Evolutionary conservation across 2,113 vertebrate genomes (phyloP), one percentile per base, ranked within the genome.

Genomic region (Porphyrio hochstetteri): DNA sequence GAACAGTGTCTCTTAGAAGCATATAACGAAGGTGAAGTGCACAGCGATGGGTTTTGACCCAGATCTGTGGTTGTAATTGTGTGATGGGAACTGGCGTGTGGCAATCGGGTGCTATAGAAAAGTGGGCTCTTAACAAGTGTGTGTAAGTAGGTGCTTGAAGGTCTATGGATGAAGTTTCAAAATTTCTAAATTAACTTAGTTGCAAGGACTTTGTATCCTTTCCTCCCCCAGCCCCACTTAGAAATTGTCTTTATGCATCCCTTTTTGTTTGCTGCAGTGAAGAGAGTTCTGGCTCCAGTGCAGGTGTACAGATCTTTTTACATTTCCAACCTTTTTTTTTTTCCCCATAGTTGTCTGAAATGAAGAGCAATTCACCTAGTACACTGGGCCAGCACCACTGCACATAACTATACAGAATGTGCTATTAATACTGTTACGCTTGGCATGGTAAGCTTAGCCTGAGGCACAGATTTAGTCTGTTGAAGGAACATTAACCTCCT

Each of bases 221-320:
- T 3, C 13, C 5, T 38, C 11, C 5, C 4, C 6, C 7, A 2
- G 3, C 12, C 5, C 5, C 6, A 6, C 31, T 74, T 50, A 69
- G 80, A 61, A 87, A 52, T n/a, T 71, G 36, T 14, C 16, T n/a
- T 72, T 28, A 59, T 44, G 18, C 9, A 33, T 88, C 15, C 27
- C 5, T 1, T 61, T 83, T 53, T 69, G 35, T 70, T 86, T 68
- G 29, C 35, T 61, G 31, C 38, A 46, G 11, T 57, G 44, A 42
- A 29, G 23, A 25, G 19, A 75, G 10, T 21, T 86, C 24, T 52
- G 31, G 16, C 7, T 89, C 11, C 24, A 55, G 12, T 64, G n/a
- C 38, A 84, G 20, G 2, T 52, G 11, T 67, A 75, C 19, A 19
- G 69, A 17, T 68, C 35, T 75, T 44, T 74, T 50, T 60, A n/a